Percentiles rank a stretch among this genome's conserved stretches.
phyloP scores from a whole-genome alignment of 1,140 invertebrate genomes.

The Lepidurus apus region DNA sequence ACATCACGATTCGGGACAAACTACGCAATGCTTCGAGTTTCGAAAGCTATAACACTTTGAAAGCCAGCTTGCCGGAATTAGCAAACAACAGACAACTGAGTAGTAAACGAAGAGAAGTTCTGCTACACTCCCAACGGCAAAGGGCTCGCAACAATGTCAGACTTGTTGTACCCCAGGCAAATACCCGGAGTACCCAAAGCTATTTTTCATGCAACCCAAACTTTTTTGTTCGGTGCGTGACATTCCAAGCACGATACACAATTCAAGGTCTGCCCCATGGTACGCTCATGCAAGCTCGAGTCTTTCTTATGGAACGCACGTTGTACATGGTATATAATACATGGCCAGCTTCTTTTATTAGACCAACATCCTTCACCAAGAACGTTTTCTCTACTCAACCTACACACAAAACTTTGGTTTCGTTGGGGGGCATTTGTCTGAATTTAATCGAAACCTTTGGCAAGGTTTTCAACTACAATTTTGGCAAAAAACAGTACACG shows the following conservation, averaged over 20 bases:
- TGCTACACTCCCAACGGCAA: not conserved
- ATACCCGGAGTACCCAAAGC: not conserved
- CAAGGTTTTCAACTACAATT: not conserved
- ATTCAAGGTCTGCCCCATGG: not conserved
- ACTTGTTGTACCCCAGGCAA: not conserved
- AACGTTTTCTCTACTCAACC: not conserved
- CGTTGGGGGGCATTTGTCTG: not conserved
- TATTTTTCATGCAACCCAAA: not conserved
- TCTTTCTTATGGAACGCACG: not conserved
- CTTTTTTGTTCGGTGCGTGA: slow-evolving; percentile 6
- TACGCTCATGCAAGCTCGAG: not conserved
- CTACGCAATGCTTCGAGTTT: not conserved
- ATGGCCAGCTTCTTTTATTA: slow-evolving; percentile 3
- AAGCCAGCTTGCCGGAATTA: not conserved
- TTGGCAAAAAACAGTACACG: not conserved
- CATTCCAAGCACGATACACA: slow-evolving; percentile 18
- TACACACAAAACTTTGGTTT: not conserved
- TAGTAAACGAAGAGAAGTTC: too few species aligned
- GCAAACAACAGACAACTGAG: too few species aligned
- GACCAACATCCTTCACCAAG: not conserved
- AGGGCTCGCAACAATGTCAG: not conserved
- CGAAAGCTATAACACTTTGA: not conserved
- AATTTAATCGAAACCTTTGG: not conserved
- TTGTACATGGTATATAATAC: not conserved
- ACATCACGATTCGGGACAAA: not conserved